A percentile compares a stretch with the other conserved stretches of the same genome.
These are phyloP conservation scores for Gonatopus flavifemur DNA, from an alignment of 1,140 invertebrate genomes.

Conservation along the genomic window DNA sequence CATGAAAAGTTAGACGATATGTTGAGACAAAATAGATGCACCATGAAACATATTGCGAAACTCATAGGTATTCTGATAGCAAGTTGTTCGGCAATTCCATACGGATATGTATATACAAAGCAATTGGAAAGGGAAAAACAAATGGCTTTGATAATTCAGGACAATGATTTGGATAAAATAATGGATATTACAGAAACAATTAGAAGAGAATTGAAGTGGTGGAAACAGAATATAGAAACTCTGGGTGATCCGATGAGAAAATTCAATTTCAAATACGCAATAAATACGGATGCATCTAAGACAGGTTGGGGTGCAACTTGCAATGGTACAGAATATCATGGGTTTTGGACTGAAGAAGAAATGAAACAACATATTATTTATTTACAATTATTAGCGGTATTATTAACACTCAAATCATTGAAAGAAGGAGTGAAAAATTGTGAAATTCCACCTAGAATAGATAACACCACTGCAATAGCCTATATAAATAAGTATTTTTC, in stretches of 20 bases:
- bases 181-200: neutral
- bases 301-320: conserved; percentile 2
- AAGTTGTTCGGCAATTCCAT: neutral
- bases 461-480: neutral
- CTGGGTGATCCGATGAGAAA: neutral
- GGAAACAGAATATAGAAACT: neutral
- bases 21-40: neutral
- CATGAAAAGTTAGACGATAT: neutral
- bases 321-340: neutral
- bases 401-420: neutral
- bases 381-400: neutral
- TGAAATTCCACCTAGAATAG: neutral
- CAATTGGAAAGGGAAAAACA: conserved; percentile 4
- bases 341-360: conserved; percentile 6
- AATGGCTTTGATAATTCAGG: neutral
- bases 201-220: conserved; percentile 1
- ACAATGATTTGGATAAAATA: neutral
- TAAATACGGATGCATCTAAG: neutral
- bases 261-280: neutral
- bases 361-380: neutral
- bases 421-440: neutral
- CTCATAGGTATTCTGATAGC: conserved; percentile 4
- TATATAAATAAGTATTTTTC: neutral
- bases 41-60: conserved; percentile 2
- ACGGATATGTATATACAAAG: conserved; percentile 4